Evolutionary conservation across 2,797 vertebrate species (phyloP).

Genomic region (Buceros bicornis): DNA sequence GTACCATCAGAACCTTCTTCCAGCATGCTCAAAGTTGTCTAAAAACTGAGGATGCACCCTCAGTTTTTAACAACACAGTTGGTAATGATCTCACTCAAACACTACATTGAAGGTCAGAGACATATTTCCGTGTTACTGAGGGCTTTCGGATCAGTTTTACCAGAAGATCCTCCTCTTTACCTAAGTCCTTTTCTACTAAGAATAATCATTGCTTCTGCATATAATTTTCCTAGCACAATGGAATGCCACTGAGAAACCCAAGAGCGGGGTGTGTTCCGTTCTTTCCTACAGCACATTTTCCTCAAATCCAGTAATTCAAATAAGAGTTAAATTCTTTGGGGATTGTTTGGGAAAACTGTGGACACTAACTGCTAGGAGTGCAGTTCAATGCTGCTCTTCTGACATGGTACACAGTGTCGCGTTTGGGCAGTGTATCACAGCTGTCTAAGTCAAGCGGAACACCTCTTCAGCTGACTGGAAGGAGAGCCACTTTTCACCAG

Average conservation of each 20-base stretch:
- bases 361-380: not conserved
- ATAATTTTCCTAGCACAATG: not conserved
- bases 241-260: not conserved
- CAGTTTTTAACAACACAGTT: not conserved
- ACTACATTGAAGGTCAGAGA: not conserved
- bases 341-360: not conserved
- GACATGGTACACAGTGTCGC: not conserved
- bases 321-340: not conserved
- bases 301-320: not conserved
- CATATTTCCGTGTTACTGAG: rapidly evolving
- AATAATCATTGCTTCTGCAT: not conserved
- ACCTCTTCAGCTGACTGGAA: not conserved
- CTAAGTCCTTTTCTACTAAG: not conserved
- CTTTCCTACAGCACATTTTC: not conserved
- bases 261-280: rapidly evolving
- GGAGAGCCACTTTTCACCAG: not conserved
- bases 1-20: not conserved
- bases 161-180: not conserved
- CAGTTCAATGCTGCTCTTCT: not conserved
- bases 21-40: not conserved
- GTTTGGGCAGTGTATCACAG: not conserved
- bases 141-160: not conserved
- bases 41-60: not conserved
- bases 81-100: not conserved
- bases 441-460: not conserved